These are phyloP conservation scores for Harpegnathos saltator DNA, from an alignment of 1,140 invertebrate species.

Conservation along the genomic window DNA sequence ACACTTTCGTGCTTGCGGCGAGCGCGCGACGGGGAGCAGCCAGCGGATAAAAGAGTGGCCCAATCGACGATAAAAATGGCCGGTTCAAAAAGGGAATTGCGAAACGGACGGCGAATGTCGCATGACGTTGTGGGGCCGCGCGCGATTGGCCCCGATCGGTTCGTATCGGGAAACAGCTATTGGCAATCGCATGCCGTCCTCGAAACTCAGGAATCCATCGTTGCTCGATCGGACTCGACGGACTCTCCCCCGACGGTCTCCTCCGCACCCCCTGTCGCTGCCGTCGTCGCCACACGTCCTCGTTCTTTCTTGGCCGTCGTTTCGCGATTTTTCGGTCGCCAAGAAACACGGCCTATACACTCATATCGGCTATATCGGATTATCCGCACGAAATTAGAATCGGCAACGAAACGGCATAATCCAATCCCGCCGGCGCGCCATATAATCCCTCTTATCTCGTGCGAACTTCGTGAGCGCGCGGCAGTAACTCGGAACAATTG, in stretches of 20 bases:
- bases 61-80: slow-evolving; percentile 70
- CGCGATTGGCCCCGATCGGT: slow-evolving; percentile 77
- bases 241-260: slow-evolving; percentile 3
- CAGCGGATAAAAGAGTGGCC: slow-evolving; percentile 53
- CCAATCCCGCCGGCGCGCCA: background rate
- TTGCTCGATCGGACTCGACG: slow-evolving; percentile 63
- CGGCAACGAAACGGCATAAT: background rate
- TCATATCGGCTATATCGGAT: slow-evolving; percentile 59
- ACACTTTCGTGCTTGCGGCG: background rate
- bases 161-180: slow-evolving; percentile 78
- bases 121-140: slow-evolving; percentile 68
- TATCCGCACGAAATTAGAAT: slow-evolving; percentile 55
- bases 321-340: slow-evolving; percentile 73
- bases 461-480: background rate
- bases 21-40: background rate
- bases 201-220: slow-evolving; percentile 77
- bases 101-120: slow-evolving; percentile 66
- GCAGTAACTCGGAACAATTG: background rate
- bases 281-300: slow-evolving; percentile 45
- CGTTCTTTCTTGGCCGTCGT: slow-evolving; percentile 72
- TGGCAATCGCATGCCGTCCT: slow-evolving; percentile 78
- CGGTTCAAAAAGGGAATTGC: slow-evolving; percentile 71
- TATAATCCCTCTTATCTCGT: background rate
- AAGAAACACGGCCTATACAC: slow-evolving; percentile 65
- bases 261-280: slow-evolving; percentile 12